These are phyloP conservation scores for Erythrocercus mccallii DNA, from an alignment of 2,113 vertebrate genomes.

Conservation along the genomic window DNA sequence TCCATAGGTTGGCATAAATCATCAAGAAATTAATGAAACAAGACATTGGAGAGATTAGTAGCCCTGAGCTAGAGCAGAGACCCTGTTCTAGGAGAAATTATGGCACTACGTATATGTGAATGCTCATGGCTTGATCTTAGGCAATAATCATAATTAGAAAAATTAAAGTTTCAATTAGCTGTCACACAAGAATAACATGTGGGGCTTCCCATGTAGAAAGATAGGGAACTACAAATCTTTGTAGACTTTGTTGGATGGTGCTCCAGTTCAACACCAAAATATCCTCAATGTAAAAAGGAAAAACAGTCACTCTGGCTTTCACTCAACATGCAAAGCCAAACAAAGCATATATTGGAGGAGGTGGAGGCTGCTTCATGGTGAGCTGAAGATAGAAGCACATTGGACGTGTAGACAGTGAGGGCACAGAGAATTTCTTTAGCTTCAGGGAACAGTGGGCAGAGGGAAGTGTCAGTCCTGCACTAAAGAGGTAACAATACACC, in stretches of 20 bases:
- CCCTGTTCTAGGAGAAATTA: neutral
- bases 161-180: neutral
- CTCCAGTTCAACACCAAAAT: neutral
- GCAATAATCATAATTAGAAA: neutral
- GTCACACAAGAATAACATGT: neutral
- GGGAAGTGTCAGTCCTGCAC: neutral
- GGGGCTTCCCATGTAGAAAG: neutral
- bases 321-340: neutral
- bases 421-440: neutral
- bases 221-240: neutral
- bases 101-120: neutral
- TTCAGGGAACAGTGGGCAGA: neutral
- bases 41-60: neutral
- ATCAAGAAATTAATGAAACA: neutral
- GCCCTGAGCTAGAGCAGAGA: neutral
- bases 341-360: neutral
- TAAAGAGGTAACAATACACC: conserved; percentile 29
- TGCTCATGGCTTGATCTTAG: neutral
- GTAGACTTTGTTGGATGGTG: neutral
- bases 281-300: neutral
- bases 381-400: neutral
- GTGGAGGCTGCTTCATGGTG: neutral
- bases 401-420: neutral
- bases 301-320: neutral
- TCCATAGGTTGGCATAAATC: neutral